These are phyloP conservation scores for Piliocolobus tephrosceles DNA, from an alignment of 2,113 vertebrate genomes.

Conservation along the genomic window DNA sequence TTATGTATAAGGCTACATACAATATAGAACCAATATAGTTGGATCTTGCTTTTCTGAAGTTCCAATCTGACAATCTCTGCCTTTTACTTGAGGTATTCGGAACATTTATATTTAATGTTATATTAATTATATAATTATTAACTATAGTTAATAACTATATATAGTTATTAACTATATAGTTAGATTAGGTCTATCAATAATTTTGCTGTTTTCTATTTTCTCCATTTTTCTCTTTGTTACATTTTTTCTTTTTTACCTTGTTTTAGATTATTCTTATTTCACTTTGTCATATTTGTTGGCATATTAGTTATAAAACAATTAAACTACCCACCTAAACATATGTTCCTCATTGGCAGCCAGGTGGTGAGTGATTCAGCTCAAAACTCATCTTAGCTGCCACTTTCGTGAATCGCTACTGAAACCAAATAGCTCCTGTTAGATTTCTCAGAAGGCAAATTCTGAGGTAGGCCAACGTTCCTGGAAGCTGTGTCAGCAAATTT, in stretches of 20 bases:
- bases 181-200: not conserved
- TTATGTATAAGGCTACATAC: not conserved
- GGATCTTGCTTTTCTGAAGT: not conserved
- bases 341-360: not conserved
- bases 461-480: not conserved
- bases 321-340: not conserved
- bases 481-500: not conserved
- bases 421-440: not conserved
- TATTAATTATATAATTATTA: too few species aligned
- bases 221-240: not conserved
- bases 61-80: not conserved
- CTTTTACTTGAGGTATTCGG: not conserved
- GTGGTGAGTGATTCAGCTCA: not conserved
- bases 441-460: not conserved
- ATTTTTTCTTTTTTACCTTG: not conserved
- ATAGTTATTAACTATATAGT: too few species aligned
- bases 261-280: not conserved
- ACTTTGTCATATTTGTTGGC: not conserved
- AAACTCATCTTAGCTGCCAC: not conserved
- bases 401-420: not conserved
- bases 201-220: not conserved
- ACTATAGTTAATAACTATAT: too few species aligned
- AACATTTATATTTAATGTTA: constrained; percentile 18
- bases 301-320: not conserved
- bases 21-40: not conserved